phyloP scores from a whole-genome alignment of 2,797 vertebrate species.

The Oceanodroma leucorhoa region DNA sequence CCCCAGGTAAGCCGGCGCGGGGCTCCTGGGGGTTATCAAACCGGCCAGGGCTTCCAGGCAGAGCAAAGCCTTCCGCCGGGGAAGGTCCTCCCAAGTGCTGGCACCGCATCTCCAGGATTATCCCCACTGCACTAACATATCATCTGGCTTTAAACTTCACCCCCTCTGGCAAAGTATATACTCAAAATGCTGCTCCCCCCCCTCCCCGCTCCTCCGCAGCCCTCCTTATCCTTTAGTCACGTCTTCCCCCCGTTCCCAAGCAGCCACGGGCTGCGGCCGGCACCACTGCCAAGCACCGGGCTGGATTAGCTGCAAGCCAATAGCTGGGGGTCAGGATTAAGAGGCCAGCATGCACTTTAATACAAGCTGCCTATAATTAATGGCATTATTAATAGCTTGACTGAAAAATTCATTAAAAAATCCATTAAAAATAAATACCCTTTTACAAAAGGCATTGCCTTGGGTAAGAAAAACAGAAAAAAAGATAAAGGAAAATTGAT shows the following conservation, averaged over 20 bases:
- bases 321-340: slow-evolving; percentile 99
- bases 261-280: slow-evolving; percentile 80
- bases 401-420: slow-evolving; percentile 99
- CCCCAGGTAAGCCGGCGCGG: slow-evolving; percentile 81
- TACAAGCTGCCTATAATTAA: slow-evolving; percentile 98
- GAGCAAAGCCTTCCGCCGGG: slow-evolving; percentile 83
- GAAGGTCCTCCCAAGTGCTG: slow-evolving; percentile 76
- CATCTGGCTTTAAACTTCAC: slow-evolving; percentile 85
- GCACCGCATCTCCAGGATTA: slow-evolving; percentile 77
- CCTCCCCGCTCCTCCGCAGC: neutral
- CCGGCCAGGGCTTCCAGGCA: slow-evolving; percentile 86
- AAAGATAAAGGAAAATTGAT: slow-evolving; percentile 89
- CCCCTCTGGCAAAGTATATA: slow-evolving; percentile 80
- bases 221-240: slow-evolving; percentile 74
- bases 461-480: slow-evolving; percentile 88
- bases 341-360: slow-evolving; percentile 91
- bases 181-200: slow-evolving; percentile 65
- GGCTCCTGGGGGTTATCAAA: slow-evolving; percentile 90
- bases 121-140: slow-evolving; percentile 77
- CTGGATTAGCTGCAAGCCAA: slow-evolving; percentile 96
- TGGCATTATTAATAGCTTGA: slow-evolving; percentile 99
- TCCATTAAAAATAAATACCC: slow-evolving; percentile 99
- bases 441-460: slow-evolving; percentile 99
- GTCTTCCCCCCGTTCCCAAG: slow-evolving; percentile 67
- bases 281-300: slow-evolving; percentile 87